These are phyloP conservation scores for Ardeotis arabs DNA, from an alignment of 2,113 vertebrate species.

Conservation along the genomic window DNA sequence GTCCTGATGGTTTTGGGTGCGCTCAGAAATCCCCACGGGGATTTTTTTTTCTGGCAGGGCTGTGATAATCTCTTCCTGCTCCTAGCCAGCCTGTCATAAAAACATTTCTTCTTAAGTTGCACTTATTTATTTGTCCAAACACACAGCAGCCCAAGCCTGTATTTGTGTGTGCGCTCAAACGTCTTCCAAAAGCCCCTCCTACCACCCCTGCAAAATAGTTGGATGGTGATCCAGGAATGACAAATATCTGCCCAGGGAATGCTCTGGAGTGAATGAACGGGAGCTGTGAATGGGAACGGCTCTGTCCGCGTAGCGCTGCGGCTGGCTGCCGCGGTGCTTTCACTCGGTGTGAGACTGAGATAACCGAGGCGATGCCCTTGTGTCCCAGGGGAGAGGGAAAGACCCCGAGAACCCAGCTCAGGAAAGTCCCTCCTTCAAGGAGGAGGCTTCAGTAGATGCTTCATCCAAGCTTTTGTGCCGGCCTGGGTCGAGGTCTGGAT, in stretches of 20 bases:
- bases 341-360: fast-evolving
- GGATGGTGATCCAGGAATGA: slow-evolving; percentile 17
- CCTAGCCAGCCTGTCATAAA: not conserved
- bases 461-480: not conserved
- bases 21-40: not conserved
- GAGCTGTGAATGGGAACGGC: slow-evolving; percentile 18
- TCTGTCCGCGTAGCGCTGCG: fast-evolving
- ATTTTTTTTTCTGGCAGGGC: not conserved
- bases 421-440: not conserved
- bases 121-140: slow-evolving; percentile 40
- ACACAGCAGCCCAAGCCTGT: not conserved
- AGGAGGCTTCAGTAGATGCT: not conserved
- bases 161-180: not conserved
- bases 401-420: fast-evolving
- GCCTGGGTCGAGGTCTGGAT: not conserved
- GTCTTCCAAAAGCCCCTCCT: slow-evolving; percentile 47
- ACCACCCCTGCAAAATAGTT: slow-evolving; percentile 56
- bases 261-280: not conserved
- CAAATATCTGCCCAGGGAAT: slow-evolving; percentile 27
- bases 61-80: not conserved
- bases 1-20: not conserved
- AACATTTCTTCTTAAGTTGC: not conserved
- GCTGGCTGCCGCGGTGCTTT: not conserved
- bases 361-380: not conserved
- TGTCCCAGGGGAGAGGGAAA: not conserved